Conservation (phyloP, 2,113 vertebrate species). For the Thinocorus orbignyianus region DNA sequence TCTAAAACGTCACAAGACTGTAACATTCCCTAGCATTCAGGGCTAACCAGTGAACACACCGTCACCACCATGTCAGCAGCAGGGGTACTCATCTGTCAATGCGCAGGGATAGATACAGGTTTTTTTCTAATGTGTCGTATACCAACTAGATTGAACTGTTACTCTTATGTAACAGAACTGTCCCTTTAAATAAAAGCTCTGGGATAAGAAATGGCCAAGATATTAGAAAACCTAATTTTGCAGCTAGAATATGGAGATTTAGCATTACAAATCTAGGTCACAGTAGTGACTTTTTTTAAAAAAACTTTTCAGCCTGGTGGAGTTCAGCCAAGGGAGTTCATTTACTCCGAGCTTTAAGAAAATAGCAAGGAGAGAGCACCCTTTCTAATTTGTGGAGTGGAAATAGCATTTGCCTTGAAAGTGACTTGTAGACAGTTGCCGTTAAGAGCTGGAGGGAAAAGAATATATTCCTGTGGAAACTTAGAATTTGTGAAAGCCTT, state of each 20-base stretch:
- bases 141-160: not conserved
- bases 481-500: not conserved
- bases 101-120: not conserved
- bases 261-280: conserved; percentile 53
- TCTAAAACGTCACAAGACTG: not conserved
- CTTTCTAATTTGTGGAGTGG: conserved; percentile 44
- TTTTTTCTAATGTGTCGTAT: rapidly evolving
- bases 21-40: not conserved
- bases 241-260: not conserved
- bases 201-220: not conserved
- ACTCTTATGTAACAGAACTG: not conserved
- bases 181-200: not conserved
- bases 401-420: conserved; percentile 46
- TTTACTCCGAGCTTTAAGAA: conserved; percentile 62
- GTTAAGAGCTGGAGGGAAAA: conserved; percentile 10
- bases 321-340: conserved; percentile 60
- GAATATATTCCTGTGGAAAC: conserved; percentile 36
- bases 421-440: conserved; percentile 9
- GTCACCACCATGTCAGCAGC: not conserved
- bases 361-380: conserved; percentile 54
- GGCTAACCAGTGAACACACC: not conserved
- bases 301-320: conserved; percentile 32
- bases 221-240: not conserved
- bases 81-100: not conserved
- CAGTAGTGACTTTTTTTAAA: conserved; percentile 1